phyloP scores from a whole-genome alignment of 2,888 invertebrate genomes.

The Tethea ocularis region DNA sequence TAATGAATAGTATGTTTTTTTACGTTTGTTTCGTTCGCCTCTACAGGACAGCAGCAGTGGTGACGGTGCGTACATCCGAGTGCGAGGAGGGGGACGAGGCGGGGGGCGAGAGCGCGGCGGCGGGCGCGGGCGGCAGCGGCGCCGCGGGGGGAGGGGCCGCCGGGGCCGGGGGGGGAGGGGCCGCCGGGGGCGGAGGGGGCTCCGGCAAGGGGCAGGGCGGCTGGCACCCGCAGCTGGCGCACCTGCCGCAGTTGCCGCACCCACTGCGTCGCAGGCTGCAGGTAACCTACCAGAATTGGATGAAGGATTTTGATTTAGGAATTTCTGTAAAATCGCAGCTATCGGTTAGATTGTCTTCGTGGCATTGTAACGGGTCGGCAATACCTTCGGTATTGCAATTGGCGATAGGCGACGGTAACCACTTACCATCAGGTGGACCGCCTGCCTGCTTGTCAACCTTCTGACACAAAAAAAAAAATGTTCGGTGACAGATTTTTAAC shows the following conservation, averaged over 20 bases:
- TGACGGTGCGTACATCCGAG: conserved; percentile 68
- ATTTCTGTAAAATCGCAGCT: no score
- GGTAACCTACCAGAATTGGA: conserved; percentile 45
- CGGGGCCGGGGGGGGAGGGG: conserved; percentile 21
- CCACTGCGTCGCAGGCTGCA: conserved; percentile 66
- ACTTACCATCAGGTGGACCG: no score
- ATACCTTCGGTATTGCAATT: no score
- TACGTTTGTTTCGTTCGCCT: no score
- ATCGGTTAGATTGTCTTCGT: no score
- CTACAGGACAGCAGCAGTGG: conserved; percentile 65
- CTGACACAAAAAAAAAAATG: no score
- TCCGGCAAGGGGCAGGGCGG: conserved; percentile 47
- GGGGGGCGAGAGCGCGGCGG: conserved; percentile 23
- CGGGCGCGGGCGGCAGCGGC: conserved; percentile 26
- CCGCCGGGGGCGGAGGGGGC: conserved; percentile 17
- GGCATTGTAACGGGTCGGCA: no score
- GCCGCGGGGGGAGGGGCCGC: conserved; percentile 22
- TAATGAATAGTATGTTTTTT: no score
- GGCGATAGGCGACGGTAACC: no score
- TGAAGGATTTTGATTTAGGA: no score
- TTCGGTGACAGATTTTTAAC: no score
- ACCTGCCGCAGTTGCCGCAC: conserved; percentile 84
- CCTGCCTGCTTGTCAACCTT: no score
- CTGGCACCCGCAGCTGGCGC: conserved; percentile 84
- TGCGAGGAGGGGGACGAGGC: conserved; percentile 44